Evolutionary conservation across 2,113 vertebrate species (phyloP).

Genomic region (Sinosuthora webbiana): DNA sequence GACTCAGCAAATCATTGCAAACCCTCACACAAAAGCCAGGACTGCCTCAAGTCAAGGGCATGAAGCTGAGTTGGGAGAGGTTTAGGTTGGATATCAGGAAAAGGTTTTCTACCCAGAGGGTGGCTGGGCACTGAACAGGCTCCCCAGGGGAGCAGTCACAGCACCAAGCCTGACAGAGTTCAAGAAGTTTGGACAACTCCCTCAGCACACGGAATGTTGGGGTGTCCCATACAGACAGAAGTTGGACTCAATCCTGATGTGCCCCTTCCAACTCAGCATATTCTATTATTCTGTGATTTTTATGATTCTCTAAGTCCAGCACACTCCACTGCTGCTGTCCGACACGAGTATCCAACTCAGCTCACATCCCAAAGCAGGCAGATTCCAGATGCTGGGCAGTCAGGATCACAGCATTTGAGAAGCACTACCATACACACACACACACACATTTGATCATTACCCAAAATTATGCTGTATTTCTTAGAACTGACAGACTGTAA

Average conservation of each 20-base stretch:
- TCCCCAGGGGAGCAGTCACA: neutral
- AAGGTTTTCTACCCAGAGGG: neutral
- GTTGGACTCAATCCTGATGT: neutral
- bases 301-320: neutral
- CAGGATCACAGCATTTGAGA: neutral
- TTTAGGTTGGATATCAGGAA: neutral
- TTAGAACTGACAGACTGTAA: neutral
- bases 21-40: neutral
- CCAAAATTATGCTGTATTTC: neutral
- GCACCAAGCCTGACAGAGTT: neutral
- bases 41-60: neutral
- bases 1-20: neutral
- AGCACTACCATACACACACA: neutral
- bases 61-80: neutral
- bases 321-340: neutral
- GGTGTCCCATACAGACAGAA: neutral
- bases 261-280: neutral
- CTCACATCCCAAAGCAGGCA: neutral
- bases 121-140: neutral
- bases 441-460: neutral
- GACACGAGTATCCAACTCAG: rapidly evolving
- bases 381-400: neutral
- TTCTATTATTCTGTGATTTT: neutral
- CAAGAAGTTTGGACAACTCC: neutral
- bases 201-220: neutral